Percentiles rank a stretch among this genome's conserved stretches.
Conservation (phyloP, 1,140 invertebrate species). For the Drosophila carrolli region DNA sequence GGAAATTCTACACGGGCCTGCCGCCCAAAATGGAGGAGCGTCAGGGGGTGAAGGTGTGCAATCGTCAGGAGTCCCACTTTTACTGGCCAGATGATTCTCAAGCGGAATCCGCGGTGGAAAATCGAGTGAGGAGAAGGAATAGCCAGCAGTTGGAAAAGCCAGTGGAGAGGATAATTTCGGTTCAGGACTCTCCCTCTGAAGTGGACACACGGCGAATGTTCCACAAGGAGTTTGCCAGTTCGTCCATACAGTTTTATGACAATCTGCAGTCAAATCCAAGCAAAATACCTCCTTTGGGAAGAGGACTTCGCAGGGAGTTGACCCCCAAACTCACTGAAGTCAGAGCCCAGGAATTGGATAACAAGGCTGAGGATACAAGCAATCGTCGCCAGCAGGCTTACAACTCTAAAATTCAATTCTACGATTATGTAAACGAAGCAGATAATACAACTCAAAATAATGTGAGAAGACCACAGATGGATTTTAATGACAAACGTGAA, state of each 20-base stretch:
- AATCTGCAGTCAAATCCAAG: conserved; percentile 58
- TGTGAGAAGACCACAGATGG: conserved; percentile 68
- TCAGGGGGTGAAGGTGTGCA: conserved; percentile 28
- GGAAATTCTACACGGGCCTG: conserved; percentile 80
- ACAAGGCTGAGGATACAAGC: conserved; percentile 22
- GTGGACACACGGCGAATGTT: conserved; percentile 73
- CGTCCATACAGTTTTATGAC: conserved; percentile 79
- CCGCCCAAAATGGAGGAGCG: conserved; percentile 80
- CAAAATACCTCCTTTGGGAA: conserved; percentile 10
- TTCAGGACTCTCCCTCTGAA: conserved; percentile 21
- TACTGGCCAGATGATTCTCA: conserved; percentile 79
- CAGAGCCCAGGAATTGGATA: conserved; percentile 18
- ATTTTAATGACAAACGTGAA: conserved; percentile 79
- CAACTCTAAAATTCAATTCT: conserved; percentile 78
- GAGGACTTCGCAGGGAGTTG: conserved; percentile 47
- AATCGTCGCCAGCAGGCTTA: conserved; percentile 69
- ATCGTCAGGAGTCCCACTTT: conserved; percentile 79
- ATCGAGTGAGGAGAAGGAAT: conserved; percentile 57
- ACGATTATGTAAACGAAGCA: conserved; percentile 68
- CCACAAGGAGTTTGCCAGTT: conserved; percentile 79
- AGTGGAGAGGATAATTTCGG: conserved; percentile 3
- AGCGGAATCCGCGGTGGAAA: conserved; percentile 65
- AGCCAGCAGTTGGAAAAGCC: conserved; percentile 61
- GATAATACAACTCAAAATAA: conserved; percentile 66
- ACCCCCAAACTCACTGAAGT: conserved; percentile 72